These are phyloP conservation scores for Austrofundulus limnaeus DNA, from an alignment of 2,113 vertebrate genomes.

Conservation along the genomic window DNA sequence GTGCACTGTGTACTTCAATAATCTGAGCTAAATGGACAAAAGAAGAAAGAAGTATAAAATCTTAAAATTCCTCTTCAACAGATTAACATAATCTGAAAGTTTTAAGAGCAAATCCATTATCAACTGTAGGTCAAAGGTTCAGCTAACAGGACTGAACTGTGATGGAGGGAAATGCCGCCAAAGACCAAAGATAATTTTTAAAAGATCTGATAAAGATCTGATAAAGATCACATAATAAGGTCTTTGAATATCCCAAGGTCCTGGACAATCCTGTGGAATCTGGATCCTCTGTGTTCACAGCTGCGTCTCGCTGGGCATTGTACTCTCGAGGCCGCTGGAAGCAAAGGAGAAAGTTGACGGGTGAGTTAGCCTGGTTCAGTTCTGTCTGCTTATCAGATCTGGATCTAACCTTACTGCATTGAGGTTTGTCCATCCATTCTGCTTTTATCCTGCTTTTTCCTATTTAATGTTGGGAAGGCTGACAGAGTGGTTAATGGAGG, in stretches of 20 bases:
- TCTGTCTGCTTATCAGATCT: too few species aligned
- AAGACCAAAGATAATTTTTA: not conserved
- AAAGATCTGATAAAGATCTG: not conserved
- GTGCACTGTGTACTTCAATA: too few species aligned
- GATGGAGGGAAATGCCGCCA: too few species aligned
- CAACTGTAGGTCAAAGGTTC: not conserved
- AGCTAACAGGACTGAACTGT: too few species aligned
- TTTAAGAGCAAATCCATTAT: not conserved
- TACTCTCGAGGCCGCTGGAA: constrained; percentile 64
- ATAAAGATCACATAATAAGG: not conserved
- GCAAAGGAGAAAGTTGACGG: constrained; percentile 42
- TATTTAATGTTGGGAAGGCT: too few species aligned
- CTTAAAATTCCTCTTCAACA: not conserved
- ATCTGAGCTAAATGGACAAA: too few species aligned
- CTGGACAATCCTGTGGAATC: not conserved
- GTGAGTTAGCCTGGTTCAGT: too few species aligned
- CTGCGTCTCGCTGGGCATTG: constrained; percentile 37
- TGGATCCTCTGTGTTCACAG: constrained; percentile 7
- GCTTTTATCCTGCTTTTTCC: too few species aligned
- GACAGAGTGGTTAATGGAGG: too few species aligned
- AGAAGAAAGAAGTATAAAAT: not conserved
- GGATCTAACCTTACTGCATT: too few species aligned
- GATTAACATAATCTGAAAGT: too few species aligned
- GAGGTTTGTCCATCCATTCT: too few species aligned
- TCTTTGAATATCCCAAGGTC: not conserved